Base-by-base conservation (phyloP, 1,140 invertebrate species). In the Camponotus vicinus region DNA sequence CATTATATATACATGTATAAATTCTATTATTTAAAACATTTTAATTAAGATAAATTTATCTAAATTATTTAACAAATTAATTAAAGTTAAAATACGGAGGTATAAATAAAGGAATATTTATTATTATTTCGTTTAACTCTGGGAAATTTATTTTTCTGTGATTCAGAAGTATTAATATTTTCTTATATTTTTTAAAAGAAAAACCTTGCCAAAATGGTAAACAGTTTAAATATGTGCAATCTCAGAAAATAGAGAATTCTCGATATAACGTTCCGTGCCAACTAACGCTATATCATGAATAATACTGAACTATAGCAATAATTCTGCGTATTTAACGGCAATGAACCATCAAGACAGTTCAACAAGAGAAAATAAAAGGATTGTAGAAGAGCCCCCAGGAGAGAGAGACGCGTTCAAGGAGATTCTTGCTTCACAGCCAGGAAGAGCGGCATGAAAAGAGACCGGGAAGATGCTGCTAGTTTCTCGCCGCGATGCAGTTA, bases 271-370 rank as follows among this genome's bases (percentile, higher is more conserved):
- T 71, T 71, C 21, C 27, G 21, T 21, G 18, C 6, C 2, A 52
- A 55, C 37, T 40, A 59, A 70, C 64, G 18, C 37, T 42, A 63
- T 27, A 0, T 63, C 32, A 2, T 45, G 66, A 45, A 71, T 71
- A 71, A 59, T 27, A 27, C 15, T 61, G 7, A 34, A 61, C 11
- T 27, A 11, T 27, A 37, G 55, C 32, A 7, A 27, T 70, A 13
- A 75, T 49, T 75, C 3, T 27, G 13, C n/a, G 52, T n/a, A 61
- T 83, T 83, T 75, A 83, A 83, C 11, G 4, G 32, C 69, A 73
- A 73, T 61, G n/a, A 75, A 49, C 27, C 40, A 61, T 82, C 37
- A 34, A 15, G 7, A 21, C 8, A 32, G 6, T 2, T 18, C 15
- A 37, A 21, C 8, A 27, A 27, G 40, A 9, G 32, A 45, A 75